These are phyloP conservation scores for Lutraria rhynchaena DNA, from an alignment of 1,140 invertebrate species.

Conservation along the genomic window DNA sequence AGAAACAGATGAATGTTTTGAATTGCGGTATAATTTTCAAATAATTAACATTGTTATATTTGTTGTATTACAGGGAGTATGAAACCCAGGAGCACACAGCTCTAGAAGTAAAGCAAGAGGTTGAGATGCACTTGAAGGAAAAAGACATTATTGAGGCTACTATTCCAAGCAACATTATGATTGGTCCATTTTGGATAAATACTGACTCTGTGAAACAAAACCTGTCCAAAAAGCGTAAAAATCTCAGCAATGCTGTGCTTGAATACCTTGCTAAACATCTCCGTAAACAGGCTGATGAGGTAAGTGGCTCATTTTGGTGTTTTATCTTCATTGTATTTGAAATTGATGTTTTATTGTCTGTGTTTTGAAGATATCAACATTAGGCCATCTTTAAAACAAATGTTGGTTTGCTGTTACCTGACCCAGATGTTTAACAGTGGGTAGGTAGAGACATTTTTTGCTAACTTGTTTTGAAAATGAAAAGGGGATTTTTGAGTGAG, in stretches of 20 bases:
- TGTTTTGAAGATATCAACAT: too few relatives aligned
- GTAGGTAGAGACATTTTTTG: too few relatives aligned
- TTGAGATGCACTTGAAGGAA: slow-evolving; percentile 80
- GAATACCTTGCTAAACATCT: slow-evolving; percentile 84
- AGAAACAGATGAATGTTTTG: too few relatives aligned
- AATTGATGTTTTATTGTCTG: too few relatives aligned
- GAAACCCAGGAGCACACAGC: slow-evolving; percentile 78
- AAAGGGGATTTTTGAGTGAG: too few relatives aligned
- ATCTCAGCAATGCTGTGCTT: slow-evolving; percentile 86
- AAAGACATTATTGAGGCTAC: slow-evolving; percentile 79
- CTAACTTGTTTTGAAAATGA: too few relatives aligned
- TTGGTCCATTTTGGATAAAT: slow-evolving; percentile 88
- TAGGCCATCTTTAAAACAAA: too few relatives aligned
- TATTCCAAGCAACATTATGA: slow-evolving; percentile 85
- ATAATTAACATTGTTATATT: too few relatives aligned
- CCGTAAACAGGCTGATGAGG: slow-evolving; percentile 81
- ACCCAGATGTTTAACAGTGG: too few relatives aligned
- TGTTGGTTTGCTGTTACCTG: too few relatives aligned
- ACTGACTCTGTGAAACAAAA: slow-evolving; percentile 84
- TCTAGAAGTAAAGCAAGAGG: slow-evolving; percentile 80
- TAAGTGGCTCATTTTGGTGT: slow-evolving; percentile 67
- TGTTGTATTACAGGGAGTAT: slow-evolving; percentile 75
- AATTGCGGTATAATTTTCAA: too few relatives aligned
- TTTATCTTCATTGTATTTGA: too few relatives aligned
- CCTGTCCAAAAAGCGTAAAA: slow-evolving; percentile 85